Evolutionary conservation across 2,113 vertebrate species (phyloP), one percentile per base, ranked within the genome.

Genomic region (Cromileptes altivelis): DNA sequence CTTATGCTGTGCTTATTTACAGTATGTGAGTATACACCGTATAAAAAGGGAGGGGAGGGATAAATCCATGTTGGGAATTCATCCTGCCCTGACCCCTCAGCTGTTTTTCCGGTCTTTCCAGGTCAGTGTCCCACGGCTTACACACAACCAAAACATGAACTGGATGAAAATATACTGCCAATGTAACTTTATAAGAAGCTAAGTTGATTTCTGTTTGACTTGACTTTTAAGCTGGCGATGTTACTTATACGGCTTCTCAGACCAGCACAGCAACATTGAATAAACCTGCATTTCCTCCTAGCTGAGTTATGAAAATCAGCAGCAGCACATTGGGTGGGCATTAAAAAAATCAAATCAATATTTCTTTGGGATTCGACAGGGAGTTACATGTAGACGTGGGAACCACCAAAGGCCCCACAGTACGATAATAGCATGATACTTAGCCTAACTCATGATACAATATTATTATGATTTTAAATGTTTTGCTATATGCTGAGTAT

Each of bases 31-130:
- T 73, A 25, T 27, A 57, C 65, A 52, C 55, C 47, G 49, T 79
- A 55, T 72, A 78, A 81, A 88, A 58, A 18, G 30, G 74, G 58
- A 30, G 30, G 45, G 42, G 55, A 37, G 27, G 70, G 72, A 74
- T 60, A 47, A 79, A 73, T 87, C 79, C 68, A 71, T 83, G 58
- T 56, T 3, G 21, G 70, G 62, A 63, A 56, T 85, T 81, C 64
- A 69, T 67, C 72, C 42, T 53, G 45, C 42, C 47, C 45, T 37
- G 37, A 70, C 57, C 40, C 23, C 69, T 84, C 74, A 75, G 80
- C 70, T 81, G 80, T 78, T 84, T 84, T 85, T 77, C 79, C 6
- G 6, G 84, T 76, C 80, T 81, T 88, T 90, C 84, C 75, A 87
- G 84, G 74, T 90, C 88, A 87, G 61, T 70, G 75, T 82, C 27